A percentile compares a stretch with the other conserved stretches of the same genome.
phyloP scores from a whole-genome alignment of 2,888 invertebrate species.

The Agrenia bidenticulata region DNA sequence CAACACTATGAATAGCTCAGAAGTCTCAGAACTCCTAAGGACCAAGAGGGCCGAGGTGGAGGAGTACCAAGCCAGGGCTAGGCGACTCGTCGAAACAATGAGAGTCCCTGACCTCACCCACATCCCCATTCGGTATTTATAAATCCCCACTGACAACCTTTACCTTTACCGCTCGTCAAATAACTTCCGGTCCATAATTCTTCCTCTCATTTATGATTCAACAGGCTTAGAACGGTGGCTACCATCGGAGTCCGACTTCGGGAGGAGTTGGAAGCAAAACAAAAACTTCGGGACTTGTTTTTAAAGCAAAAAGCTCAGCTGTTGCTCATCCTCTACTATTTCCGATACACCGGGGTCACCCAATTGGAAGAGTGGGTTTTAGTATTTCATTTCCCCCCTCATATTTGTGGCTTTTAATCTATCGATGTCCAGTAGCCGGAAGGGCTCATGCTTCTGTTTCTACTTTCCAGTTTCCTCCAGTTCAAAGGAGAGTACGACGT shows the following conservation, averaged over 20 bases:
- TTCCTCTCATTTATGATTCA: no score
- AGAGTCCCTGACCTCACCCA: conserved; percentile 49
- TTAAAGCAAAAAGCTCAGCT: conserved; percentile 44
- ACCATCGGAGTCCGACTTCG: conserved; percentile 38
- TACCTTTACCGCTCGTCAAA: no score
- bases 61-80: conserved; percentile 43
- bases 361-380: conserved; percentile 35
- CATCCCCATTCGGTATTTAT: conserved; percentile 47
- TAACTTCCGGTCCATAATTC: no score
- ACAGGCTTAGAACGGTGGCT: conserved; percentile 42
- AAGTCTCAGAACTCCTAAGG: conserved; percentile 25
- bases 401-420: background rate
- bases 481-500: conserved; percentile 24
- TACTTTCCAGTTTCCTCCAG: conserved; percentile 11
- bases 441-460: background rate
- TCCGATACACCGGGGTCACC: conserved; percentile 44
- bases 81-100: conserved; percentile 48
- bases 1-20: conserved; percentile 15
- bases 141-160: no score
- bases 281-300: conserved; percentile 40
- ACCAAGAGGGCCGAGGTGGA: conserved; percentile 44
- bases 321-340: conserved; percentile 45
- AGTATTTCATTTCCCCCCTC: background rate
- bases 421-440: background rate
- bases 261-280: conserved; percentile 42